Evolutionary conservation across 2,113 vertebrate species (phyloP).

Genomic region (Poeciliopsis retropinna): DNA sequence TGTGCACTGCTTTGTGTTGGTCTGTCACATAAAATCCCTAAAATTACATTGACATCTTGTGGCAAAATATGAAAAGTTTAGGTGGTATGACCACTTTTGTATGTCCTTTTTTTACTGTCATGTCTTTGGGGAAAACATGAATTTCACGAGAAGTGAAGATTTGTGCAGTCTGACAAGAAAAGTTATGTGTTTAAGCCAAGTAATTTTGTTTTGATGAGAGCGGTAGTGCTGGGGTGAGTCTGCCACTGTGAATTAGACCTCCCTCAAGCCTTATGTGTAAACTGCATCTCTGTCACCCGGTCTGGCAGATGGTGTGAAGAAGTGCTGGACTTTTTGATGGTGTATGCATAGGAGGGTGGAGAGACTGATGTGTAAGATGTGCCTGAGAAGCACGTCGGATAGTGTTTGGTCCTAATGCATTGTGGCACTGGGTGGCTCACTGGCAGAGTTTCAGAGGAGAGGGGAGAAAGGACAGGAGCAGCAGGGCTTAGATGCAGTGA

Average conservation of each 20-base stretch:
- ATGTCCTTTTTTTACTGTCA: slow-evolving; percentile 12
- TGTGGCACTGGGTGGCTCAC: slow-evolving; percentile 69
- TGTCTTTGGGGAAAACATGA: slow-evolving; percentile 30
- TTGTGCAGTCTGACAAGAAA: slow-evolving; percentile 48
- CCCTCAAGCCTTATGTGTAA: slow-evolving; percentile 54
- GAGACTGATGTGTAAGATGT: slow-evolving; percentile 54
- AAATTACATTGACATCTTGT: no score
- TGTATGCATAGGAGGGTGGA: slow-evolving; percentile 22
- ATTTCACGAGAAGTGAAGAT: slow-evolving; percentile 40
- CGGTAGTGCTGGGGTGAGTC: slow-evolving; percentile 40
- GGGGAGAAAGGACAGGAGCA: slow-evolving; percentile 59
- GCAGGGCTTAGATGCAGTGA: slow-evolving; percentile 36
- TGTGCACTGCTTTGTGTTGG: no score
- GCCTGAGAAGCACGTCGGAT: slow-evolving; percentile 64
- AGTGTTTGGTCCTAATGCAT: slow-evolving; percentile 71
- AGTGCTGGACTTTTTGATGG: slow-evolving; percentile 37
- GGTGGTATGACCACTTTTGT: no score
- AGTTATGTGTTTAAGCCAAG: slow-evolving; percentile 10
- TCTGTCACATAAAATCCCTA: no score
- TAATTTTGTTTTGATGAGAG: slow-evolving; percentile 31
- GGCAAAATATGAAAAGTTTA: no score
- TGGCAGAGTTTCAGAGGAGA: slow-evolving; percentile 71
- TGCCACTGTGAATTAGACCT: slow-evolving; percentile 61
- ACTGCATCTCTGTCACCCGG: slow-evolving; percentile 60
- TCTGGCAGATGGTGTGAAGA: slow-evolving; percentile 68